These are phyloP conservation scores for Xiphorhynchus erythropygius DNA, from an alignment of 2,797 vertebrate species.

Conservation along the genomic window DNA sequence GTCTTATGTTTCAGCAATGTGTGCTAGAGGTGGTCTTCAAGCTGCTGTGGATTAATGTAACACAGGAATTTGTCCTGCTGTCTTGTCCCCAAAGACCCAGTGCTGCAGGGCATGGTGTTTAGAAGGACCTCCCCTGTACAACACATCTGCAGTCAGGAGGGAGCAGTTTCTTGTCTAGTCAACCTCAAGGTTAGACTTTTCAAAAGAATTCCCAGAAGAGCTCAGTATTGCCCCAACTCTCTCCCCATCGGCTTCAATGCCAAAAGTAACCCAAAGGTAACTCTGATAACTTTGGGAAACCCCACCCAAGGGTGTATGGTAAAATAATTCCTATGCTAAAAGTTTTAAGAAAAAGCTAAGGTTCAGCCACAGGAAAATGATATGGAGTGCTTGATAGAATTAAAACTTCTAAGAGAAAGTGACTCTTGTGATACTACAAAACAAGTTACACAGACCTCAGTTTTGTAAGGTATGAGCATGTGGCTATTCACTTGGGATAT, in stretches of 20 bases:
- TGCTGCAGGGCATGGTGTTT: not conserved
- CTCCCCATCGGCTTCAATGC: not conserved
- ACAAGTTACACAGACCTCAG: not conserved
- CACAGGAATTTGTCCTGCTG: not conserved
- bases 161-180: not conserved
- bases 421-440: accelerated
- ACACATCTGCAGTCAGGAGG: not conserved
- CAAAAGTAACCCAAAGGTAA: not conserved
- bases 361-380: not conserved
- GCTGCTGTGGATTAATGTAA: not conserved
- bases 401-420: not conserved
- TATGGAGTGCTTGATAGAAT: not conserved
- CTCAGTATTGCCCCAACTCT: not conserved
- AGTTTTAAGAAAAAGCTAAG: not conserved
- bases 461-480: not conserved
- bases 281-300: not conserved
- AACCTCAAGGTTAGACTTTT: not conserved
- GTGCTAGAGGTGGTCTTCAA: not conserved
- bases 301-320: not conserved
- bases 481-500: not conserved
- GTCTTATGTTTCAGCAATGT: not conserved
- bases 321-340: not conserved
- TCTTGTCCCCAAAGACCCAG: not conserved
- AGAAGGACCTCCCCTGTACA: not conserved
- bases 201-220: not conserved